Conservation (phyloP, 2,888 invertebrate genomes). For the Alviniconcha strummeri region DNA sequence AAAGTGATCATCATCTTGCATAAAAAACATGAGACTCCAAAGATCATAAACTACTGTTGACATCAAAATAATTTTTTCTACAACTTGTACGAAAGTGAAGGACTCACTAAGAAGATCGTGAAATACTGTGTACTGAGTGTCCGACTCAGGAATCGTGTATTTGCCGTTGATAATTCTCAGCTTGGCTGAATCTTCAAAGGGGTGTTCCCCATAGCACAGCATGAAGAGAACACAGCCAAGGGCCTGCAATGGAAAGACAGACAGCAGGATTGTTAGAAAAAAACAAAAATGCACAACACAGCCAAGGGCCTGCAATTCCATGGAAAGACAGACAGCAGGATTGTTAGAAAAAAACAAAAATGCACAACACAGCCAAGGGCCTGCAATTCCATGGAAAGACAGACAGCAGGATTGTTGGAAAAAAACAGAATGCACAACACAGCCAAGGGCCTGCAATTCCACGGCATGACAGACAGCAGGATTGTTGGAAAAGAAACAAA, state of each 20-base stretch:
- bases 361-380: conserved; percentile 90
- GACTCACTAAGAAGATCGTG: conserved; percentile 89
- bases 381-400: conserved; percentile 59
- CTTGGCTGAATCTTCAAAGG: conserved; percentile 96
- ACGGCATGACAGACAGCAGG: too few relatives aligned
- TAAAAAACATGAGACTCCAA: too few relatives aligned
- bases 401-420: too few relatives aligned
- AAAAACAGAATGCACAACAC: conserved; percentile 77
- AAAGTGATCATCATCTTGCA: too few relatives aligned
- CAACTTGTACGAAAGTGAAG: not conserved
- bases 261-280: too few relatives aligned
- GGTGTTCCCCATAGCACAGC: conserved; percentile 94
- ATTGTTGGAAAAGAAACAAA: not conserved
- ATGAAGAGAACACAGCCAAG: conserved; percentile 95
- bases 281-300: conserved; percentile 80
- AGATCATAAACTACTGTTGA: too few relatives aligned
- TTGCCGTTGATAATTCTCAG: conserved; percentile 97
- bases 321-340: too few relatives aligned
- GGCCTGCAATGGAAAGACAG: conserved; percentile 76
- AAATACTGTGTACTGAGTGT: conserved; percentile 88
- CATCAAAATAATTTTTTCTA: too few relatives aligned
- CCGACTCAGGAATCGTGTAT: conserved; percentile 86
- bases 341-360: not conserved
- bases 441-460: conserved; percentile 85
- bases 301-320: conserved; percentile 85